Conservation (phyloP, 2,113 vertebrate genomes). For the Pimephales promelas region DNA sequence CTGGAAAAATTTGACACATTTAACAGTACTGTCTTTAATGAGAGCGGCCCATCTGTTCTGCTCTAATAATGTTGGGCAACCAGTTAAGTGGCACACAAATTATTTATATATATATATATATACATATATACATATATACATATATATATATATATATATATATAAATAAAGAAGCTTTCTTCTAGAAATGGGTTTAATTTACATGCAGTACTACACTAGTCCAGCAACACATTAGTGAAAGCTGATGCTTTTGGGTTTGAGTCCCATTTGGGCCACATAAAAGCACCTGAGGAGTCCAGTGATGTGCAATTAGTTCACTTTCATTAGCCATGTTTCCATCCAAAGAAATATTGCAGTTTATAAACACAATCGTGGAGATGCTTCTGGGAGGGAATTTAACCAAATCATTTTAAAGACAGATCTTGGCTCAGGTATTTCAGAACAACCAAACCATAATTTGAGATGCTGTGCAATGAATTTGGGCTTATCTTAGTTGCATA, state of each 20-base stretch:
- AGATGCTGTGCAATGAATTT: too few species aligned
- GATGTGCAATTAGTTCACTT: neutral
- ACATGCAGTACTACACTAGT: neutral
- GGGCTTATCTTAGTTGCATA: too few species aligned
- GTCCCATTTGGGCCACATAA: neutral
- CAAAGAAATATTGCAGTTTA: too few species aligned
- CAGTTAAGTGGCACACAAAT: too few species aligned
- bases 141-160: too few species aligned
- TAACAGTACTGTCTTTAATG: neutral
- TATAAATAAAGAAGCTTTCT: neutral
- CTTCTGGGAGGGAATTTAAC: too few species aligned
- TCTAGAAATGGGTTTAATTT: neutral
- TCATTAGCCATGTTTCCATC: neutral
- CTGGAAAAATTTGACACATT: constrained; percentile 63
- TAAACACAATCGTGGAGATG: too few species aligned
- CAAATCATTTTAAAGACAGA: too few species aligned
- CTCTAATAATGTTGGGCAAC: neutral
- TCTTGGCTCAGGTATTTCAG: too few species aligned
- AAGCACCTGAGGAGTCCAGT: neutral
- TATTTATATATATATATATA: too few species aligned
- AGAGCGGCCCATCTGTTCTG: neutral
- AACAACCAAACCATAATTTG: too few species aligned
- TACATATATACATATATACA: too few species aligned
- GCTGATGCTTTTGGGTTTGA: neutral
- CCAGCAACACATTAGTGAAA: neutral